These are phyloP conservation scores for Oreochromis mossambicus DNA, from an alignment of 2,797 vertebrate species.

Conservation along the genomic window DNA sequence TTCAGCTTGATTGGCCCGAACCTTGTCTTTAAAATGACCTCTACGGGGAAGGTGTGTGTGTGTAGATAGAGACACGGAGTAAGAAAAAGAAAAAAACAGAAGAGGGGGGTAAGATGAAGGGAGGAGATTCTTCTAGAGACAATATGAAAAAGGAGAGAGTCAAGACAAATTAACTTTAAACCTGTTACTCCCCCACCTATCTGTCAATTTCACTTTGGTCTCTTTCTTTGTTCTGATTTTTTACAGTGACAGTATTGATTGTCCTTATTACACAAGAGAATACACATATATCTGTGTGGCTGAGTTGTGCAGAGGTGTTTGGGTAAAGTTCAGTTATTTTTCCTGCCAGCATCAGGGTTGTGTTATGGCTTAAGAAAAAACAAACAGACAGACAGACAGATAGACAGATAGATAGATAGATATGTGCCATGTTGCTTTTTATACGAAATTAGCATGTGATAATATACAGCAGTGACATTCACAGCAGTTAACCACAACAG, in stretches of 20 bases:
- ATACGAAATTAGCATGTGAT: neutral
- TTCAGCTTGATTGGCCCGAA: conserved; percentile 75
- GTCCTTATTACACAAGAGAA: conserved; percentile 65
- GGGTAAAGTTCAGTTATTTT: conserved; percentile 26
- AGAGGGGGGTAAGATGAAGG: conserved; percentile 20
- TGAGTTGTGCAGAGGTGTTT: conserved; percentile 11
- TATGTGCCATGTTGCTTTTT: neutral
- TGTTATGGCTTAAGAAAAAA: no score
- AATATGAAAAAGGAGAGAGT: conserved; percentile 61
- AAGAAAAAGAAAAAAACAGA: neutral
- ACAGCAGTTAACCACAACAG: conserved; percentile 8
- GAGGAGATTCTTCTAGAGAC: conserved; percentile 44
- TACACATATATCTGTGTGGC: conserved; percentile 47
- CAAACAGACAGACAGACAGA: neutral
- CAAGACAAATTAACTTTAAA: conserved; percentile 71
- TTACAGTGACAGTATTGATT: conserved; percentile 66
- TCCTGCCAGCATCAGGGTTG: neutral
- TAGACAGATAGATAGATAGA: neutral
- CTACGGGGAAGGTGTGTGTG: conserved; percentile 53
- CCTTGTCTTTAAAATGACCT: conserved; percentile 77
- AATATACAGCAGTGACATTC: neutral
- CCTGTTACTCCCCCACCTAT: conserved; percentile 70
- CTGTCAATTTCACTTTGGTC: conserved; percentile 71
- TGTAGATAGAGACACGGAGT: conserved; percentile 9
- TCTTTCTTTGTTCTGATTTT: conserved; percentile 61